Percentiles rank a stretch among this genome's conserved stretches.
phyloP scores from a whole-genome alignment of 2,888 invertebrate species.

The Corbicula japonica region DNA sequence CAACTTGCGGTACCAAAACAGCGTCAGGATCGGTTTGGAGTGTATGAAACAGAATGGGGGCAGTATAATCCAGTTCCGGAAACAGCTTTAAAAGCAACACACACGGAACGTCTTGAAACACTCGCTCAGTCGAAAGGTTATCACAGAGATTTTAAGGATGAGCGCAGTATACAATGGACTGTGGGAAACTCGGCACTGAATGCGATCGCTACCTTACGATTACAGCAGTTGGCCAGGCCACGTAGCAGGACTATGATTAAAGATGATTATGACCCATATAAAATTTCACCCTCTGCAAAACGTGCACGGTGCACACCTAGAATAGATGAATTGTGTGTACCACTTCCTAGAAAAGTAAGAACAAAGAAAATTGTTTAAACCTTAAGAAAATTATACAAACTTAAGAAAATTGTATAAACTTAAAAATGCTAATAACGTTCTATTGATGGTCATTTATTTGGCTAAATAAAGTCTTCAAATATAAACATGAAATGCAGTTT shows the following conservation, averaged over 20 bases:
- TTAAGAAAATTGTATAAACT: neutral
- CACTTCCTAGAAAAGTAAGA: slow-evolving; percentile 81
- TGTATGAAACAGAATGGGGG: slow-evolving; percentile 72
- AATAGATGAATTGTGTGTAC: slow-evolving; percentile 78
- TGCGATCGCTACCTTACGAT: slow-evolving; percentile 78
- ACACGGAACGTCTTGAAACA: slow-evolving; percentile 74
- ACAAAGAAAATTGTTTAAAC: slow-evolving; percentile 65
- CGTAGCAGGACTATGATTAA: slow-evolving; percentile 80
- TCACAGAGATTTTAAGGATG: slow-evolving; percentile 72
- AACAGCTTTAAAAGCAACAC: slow-evolving; percentile 69
- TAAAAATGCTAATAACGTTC: neutral
- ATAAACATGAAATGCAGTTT: too few species aligned
- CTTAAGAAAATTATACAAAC: neutral
- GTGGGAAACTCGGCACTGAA: slow-evolving; percentile 78
- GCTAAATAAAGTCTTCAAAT: too few species aligned
- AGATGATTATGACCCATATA: slow-evolving; percentile 84
- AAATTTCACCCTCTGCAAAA: slow-evolving; percentile 76
- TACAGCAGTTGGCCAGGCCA: slow-evolving; percentile 83
- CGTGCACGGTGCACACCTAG: slow-evolving; percentile 78
- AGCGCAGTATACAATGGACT: slow-evolving; percentile 77
- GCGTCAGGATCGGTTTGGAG: slow-evolving; percentile 70
- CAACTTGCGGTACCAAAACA: slow-evolving; percentile 75
- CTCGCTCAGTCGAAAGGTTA: slow-evolving; percentile 77
- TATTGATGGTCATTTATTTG: neutral
- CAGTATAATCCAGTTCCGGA: slow-evolving; percentile 70